phyloP scores from a whole-genome alignment of 2,888 invertebrate species.

The Machimus atricapillus region DNA sequence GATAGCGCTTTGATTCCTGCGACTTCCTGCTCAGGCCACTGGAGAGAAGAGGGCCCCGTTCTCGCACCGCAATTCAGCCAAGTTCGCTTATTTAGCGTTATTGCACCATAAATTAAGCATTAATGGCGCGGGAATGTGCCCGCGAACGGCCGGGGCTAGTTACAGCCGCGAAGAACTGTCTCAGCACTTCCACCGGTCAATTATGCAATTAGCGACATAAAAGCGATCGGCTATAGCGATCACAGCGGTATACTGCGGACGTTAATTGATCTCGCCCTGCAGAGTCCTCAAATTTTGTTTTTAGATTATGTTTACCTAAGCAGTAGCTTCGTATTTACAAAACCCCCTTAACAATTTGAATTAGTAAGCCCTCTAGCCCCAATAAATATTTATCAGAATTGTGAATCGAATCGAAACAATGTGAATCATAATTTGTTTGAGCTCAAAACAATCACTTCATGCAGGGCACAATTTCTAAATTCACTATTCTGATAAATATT shows the following conservation, averaged over 20 bases:
- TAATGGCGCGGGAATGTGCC: background rate
- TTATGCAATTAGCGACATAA: background rate
- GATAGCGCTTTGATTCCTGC: background rate
- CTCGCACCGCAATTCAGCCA: background rate
- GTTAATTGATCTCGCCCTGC: background rate
- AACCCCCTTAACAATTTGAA: background rate
- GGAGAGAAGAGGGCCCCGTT: background rate
- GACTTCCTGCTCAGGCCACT: background rate
- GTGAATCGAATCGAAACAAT: too few relatives aligned
- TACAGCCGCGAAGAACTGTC: background rate
- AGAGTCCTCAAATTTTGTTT: background rate
- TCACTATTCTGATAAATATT: too few relatives aligned
- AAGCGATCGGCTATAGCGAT: background rate
- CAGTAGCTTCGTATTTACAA: background rate
- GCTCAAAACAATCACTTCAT: too few relatives aligned
- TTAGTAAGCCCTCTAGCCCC: too few relatives aligned
- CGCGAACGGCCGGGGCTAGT: background rate
- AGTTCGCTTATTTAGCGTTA: background rate
- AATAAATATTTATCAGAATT: too few relatives aligned
- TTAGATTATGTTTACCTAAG: background rate
- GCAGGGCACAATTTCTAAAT: too few relatives aligned
- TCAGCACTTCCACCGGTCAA: background rate
- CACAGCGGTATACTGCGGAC: background rate
- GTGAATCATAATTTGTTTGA: too few relatives aligned
- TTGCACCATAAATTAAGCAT: background rate